Evolutionary conservation across 2,888 invertebrate species (phyloP).

Genomic region (Sturmia bella): DNA sequence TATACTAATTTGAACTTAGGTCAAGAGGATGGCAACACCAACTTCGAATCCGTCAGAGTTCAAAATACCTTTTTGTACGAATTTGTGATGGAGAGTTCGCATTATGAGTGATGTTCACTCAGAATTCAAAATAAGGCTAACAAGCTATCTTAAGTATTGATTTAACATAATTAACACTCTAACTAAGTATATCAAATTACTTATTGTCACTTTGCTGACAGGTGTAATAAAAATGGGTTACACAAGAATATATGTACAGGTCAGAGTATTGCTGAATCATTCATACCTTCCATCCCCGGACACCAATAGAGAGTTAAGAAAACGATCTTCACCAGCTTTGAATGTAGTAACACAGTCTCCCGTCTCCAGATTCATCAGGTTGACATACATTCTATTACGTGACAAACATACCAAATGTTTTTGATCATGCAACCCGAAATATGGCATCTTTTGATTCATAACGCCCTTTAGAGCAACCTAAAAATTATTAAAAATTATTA

Average conservation of each 20-base stretch:
- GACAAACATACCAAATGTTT: slow-evolving; percentile 90
- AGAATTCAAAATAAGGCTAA: neutral
- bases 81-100: too few relatives aligned
- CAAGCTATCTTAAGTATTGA: too few relatives aligned
- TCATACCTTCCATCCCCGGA: slow-evolving; percentile 91
- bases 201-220: too few relatives aligned
- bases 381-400: slow-evolving; percentile 94
- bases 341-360: slow-evolving; percentile 88
- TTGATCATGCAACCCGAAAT: slow-evolving; percentile 91
- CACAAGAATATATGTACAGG: too few relatives aligned
- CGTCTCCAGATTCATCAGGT: slow-evolving; percentile 91
- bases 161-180: too few relatives aligned
- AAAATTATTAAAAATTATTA: slow-evolving; percentile 55
- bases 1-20: too few relatives aligned
- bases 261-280: neutral
- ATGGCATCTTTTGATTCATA: slow-evolving; percentile 97
- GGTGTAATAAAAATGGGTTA: too few relatives aligned
- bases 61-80: too few relatives aligned
- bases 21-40: too few relatives aligned
- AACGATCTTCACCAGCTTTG: slow-evolving; percentile 94
- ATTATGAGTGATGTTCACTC: too few relatives aligned
- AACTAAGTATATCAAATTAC: too few relatives aligned
- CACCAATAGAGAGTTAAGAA: slow-evolving; percentile 92
- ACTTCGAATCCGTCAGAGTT: too few relatives aligned
- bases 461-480: slow-evolving; percentile 90